Evolutionary conservation across 1,140 invertebrate genomes (phyloP).

Genomic region (Pentalonia nigronervosa): DNA sequence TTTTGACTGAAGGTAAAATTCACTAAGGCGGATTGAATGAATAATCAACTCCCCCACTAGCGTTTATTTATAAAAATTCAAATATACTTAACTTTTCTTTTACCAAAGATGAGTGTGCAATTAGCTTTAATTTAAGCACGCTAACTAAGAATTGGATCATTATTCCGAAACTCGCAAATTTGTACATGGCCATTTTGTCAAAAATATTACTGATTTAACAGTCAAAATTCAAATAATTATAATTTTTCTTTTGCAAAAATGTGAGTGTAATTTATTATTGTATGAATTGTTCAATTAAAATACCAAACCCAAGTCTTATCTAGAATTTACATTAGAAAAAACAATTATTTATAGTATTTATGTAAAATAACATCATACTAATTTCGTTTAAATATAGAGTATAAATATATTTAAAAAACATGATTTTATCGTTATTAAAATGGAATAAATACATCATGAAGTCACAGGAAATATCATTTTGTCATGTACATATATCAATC

Average conservation of each 20-base stretch:
- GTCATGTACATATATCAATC: too few species aligned
- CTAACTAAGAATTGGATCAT: not conserved
- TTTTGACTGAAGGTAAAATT: not conserved
- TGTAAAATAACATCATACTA: not conserved
- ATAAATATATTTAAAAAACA: not conserved
- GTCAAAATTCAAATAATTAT: not conserved
- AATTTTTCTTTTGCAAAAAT: not conserved
- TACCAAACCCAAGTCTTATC: not conserved
- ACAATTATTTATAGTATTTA: not conserved
- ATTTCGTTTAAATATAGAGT: not conserved
- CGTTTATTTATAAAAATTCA: not conserved
- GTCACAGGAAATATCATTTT: not conserved
- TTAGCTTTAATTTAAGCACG: not conserved
- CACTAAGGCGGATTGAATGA: not conserved
- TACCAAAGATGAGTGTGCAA: not conserved
- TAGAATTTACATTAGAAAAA: not conserved
- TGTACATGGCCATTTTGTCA: too few species aligned
- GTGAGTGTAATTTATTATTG: not conserved
- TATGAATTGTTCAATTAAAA: not conserved
- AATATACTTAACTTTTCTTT: not conserved
- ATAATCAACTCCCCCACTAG: not conserved
- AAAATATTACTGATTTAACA: not conserved
- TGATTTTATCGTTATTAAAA: not conserved
- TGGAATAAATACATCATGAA: not conserved
- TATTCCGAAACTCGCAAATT: not conserved